Conservation (phyloP, 2,113 vertebrate species). For the Ivindomyrus marchei region DNA sequence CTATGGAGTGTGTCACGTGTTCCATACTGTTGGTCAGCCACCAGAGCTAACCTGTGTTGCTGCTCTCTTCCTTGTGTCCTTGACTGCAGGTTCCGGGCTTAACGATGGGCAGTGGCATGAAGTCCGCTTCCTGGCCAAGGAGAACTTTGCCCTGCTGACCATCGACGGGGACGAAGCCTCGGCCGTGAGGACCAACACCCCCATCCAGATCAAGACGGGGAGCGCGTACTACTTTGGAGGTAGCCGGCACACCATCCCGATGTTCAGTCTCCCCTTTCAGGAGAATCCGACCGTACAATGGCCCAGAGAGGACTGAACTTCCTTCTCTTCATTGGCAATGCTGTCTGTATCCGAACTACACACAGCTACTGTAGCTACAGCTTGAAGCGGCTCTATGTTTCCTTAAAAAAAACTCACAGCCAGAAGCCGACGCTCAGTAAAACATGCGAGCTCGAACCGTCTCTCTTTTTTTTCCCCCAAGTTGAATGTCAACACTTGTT, state of each 20-base stretch:
- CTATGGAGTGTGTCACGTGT: background rate
- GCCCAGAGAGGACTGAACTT: background rate
- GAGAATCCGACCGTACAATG: background rate
- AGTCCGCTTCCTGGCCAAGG: constrained; percentile 80
- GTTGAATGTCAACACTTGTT: background rate
- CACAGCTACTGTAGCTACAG: background rate
- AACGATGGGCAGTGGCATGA: constrained; percentile 95
- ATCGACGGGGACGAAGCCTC: constrained; percentile 91
- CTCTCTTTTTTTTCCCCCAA: background rate
- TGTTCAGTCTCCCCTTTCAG: background rate
- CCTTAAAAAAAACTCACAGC: background rate
- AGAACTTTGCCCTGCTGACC: constrained; percentile 86
- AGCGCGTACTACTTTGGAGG: constrained; percentile 91
- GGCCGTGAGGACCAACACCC: constrained; percentile 82
- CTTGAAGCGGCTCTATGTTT: background rate
- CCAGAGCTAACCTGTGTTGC: background rate
- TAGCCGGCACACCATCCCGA: constrained; percentile 27
- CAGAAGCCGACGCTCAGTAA: background rate
- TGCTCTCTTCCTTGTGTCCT: background rate
- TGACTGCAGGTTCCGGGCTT: constrained; percentile 69
- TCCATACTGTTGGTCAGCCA: background rate
- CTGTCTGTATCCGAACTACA: background rate
- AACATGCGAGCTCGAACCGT: background rate
- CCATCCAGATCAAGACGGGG: constrained; percentile 81
- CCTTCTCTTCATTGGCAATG: background rate